Percentiles rank a stretch among this genome's conserved stretches.
These are phyloP conservation scores for Leuciscus waleckii DNA, from an alignment of 2,797 vertebrate species.

Conservation along the genomic window DNA sequence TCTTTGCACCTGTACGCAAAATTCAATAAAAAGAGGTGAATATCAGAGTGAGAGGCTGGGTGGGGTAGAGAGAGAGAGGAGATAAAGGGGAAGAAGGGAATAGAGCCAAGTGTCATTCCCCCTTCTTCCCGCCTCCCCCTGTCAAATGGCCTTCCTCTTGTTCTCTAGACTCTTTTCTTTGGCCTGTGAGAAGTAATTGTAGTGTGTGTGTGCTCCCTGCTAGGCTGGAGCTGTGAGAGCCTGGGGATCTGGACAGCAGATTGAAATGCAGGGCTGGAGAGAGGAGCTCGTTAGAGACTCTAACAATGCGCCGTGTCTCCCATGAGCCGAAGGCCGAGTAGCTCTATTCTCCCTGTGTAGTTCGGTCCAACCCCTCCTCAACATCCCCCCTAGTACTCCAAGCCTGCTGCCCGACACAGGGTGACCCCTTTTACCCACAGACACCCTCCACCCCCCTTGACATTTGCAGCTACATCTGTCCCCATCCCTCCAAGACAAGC, in stretches of 20 bases:
- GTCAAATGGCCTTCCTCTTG: constrained; percentile 73
- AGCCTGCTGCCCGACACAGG: constrained; percentile 1
- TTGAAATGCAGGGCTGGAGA: constrained; percentile 69
- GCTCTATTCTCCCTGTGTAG: constrained; percentile 36
- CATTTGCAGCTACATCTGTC: constrained; percentile 38
- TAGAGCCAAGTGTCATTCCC: constrained; percentile 58
- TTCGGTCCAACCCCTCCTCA: constrained; percentile 21
- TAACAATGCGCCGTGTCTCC: constrained; percentile 75
- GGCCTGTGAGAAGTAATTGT: constrained; percentile 72
- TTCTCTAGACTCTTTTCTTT: constrained; percentile 62
- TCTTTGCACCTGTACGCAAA: constrained; percentile 66
- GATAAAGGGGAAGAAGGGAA: constrained; percentile 54
- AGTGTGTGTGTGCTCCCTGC: constrained; percentile 64
- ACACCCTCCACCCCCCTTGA: constrained; percentile 31
- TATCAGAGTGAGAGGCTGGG: constrained; percentile 46
- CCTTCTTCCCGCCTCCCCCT: constrained; percentile 53
- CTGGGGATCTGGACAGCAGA: constrained; percentile 77
- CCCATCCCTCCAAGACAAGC: constrained; percentile 17
- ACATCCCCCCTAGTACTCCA: not conserved
- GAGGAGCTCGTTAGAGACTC: constrained; percentile 79
- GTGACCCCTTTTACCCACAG: constrained; percentile 35
- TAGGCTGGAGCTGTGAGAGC: constrained; percentile 65
- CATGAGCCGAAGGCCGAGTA: constrained; percentile 49
- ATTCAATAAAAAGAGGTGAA: constrained; percentile 57
- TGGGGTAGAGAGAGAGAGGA: constrained; percentile 51